phyloP scores from a whole-genome alignment of 92 coral and sea anemone species.

The Palythoa grandis region DNA sequence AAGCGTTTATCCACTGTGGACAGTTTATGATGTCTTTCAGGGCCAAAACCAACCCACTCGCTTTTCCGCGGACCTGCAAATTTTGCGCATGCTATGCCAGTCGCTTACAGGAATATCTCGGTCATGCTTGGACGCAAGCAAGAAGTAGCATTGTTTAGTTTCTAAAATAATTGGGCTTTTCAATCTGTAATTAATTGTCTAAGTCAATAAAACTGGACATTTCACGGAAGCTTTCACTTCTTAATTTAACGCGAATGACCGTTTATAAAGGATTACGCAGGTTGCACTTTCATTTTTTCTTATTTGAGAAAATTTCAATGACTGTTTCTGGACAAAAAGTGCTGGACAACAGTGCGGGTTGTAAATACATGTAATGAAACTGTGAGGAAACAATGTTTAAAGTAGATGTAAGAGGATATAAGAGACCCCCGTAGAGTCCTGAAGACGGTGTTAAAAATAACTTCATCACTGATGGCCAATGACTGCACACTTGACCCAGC shows the following conservation, averaged over 20 bases:
- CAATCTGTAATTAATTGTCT: slow-evolving; percentile 13
- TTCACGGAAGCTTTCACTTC: slow-evolving; percentile 15
- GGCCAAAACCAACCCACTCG: no score
- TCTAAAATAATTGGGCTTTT: slow-evolving; percentile 10
- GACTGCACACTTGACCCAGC: slow-evolving; percentile 19
- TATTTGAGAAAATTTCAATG: no score
- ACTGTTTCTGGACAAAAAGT: slow-evolving; percentile 2
- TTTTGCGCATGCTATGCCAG: no score
- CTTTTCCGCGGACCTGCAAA: no score
- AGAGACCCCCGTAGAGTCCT: slow-evolving; percentile 15
- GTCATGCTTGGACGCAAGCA: slow-evolving; percentile 22
- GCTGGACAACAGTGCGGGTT: slow-evolving; percentile 25
- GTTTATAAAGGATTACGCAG: no score
- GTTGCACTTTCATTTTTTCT: no score
- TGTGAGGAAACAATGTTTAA: slow-evolving; percentile 25
- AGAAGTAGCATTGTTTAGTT: slow-evolving; percentile 13
- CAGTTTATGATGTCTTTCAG: no score
- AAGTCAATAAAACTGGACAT: slow-evolving; percentile 7
- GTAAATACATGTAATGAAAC: slow-evolving; percentile 19
- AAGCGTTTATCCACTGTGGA: no score
- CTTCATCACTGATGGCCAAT: slow-evolving; percentile 27
- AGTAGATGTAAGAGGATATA: slow-evolving; percentile 7
- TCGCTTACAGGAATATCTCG: no score
- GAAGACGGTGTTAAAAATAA: slow-evolving; percentile 24
- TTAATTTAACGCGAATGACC: no score